These are phyloP conservation scores for Microcebus ravelobensis DNA, from an alignment of 2,113 vertebrate genomes.

Conservation along the genomic window DNA sequence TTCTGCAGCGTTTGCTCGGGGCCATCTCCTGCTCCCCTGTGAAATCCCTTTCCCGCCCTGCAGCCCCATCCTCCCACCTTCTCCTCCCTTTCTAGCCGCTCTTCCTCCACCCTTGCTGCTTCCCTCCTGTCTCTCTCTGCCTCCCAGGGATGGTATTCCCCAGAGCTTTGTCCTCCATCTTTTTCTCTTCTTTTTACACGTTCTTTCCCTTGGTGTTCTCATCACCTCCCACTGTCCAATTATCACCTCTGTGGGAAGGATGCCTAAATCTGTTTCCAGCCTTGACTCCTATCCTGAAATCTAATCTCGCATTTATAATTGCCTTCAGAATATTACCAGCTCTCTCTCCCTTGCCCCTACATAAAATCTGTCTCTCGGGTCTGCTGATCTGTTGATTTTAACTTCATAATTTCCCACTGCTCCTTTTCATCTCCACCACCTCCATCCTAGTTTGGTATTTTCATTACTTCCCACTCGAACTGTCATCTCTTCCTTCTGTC, in stretches of 20 bases:
- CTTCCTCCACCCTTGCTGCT: neutral
- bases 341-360: neutral
- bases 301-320: neutral
- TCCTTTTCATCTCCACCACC: neutral
- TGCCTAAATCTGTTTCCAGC: conserved; percentile 17
- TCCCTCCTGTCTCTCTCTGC: neutral
- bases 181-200: neutral
- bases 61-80: too few species aligned
- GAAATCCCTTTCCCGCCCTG: neutral
- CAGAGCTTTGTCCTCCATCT: neutral
- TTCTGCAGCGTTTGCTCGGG: neutral
- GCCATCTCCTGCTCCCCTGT: neutral
- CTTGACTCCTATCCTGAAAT: conserved; percentile 48
- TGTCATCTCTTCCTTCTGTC: neutral
- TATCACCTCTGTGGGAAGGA: conserved; percentile 62
- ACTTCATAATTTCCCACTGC: neutral
- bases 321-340: neutral
- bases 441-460: neutral
- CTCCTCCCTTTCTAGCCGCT: too few species aligned
- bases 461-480: conserved; percentile 8
- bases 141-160: neutral
- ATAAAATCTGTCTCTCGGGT: neutral
- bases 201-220: neutral
- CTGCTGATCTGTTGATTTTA: conserved; percentile 27
- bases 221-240: conserved; percentile 54